Evolutionary conservation across 2,113 vertebrate genomes (phyloP), one percentile per base, ranked within the genome.

Genomic region (Penelope pileata): DNA sequence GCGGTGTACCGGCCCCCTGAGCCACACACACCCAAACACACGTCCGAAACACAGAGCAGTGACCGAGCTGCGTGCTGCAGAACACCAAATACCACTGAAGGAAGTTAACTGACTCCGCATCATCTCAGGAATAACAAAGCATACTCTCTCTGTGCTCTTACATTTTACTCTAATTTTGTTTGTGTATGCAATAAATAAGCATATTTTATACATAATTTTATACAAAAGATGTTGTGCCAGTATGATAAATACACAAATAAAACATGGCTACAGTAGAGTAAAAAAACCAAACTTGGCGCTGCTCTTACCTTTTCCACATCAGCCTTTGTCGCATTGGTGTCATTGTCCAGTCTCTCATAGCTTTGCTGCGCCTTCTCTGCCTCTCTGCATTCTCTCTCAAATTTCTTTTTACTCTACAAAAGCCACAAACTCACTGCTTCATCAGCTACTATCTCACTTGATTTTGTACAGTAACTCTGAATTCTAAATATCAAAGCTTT

Each of bases 341-440:
- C 99, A 12, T 98, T 99, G 96, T 99, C 99, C 96, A 99, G 94
- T 94, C 98, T 98, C 77, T 99, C 99, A 1, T 98, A 99, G 96
- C 98, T 98, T 47, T 99, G 94, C 93, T 99, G 99, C 63, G 98
- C 98, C 89, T 99, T 99, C 97, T 99, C 99, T 8, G 99, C 99
- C 97, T 99, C 99, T 97, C 92, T 98, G 95, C 99, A 99, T 94
- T 99, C 99, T 85, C 99, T 98, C 96, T 99, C 99, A 98, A 99
- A 99, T 97, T 99, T 99, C 98, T 98, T 99, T 97, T 99, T 99
- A 97, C 99, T 99, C 99, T 99, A 96, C 84, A 91, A 97, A 97
- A 91, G 90, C 48, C 75, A 96, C 56, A 94, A 88, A 75, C 21
- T 17, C 79, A 56, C 51, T 60, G 88, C 73, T 95, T 73, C 75